Conservation (phyloP, 2,797 vertebrate genomes). For the Adelosebastes latens region DNA sequence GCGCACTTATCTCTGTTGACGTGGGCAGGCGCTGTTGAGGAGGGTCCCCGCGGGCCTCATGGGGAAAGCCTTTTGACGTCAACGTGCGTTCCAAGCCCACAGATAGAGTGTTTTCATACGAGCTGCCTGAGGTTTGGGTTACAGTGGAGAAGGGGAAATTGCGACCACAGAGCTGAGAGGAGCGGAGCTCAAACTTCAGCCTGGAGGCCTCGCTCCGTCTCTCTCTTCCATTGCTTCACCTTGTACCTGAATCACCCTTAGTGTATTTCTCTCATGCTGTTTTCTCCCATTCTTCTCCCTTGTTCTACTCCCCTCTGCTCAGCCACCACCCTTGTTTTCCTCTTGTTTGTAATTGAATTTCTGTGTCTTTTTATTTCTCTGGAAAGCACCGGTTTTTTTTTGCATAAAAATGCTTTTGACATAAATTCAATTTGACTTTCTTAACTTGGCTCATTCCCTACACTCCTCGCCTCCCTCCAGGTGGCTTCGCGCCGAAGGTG, state of each 20-base stretch:
- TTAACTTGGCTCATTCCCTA: not conserved
- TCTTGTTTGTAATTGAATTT: not conserved
- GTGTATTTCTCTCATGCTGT: not conserved
- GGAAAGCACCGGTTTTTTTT: not conserved
- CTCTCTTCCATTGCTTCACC: not conserved
- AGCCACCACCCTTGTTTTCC: not conserved
- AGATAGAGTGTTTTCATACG: constrained; percentile 75
- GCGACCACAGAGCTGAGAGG: constrained; percentile 66
- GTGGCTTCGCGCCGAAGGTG: constrained; percentile 23
- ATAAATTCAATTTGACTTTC: constrained; percentile 13
- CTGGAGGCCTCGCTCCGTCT: constrained; percentile 33
- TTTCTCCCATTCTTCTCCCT: not conserved
- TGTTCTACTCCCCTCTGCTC: not conserved
- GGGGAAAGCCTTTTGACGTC: constrained; percentile 81
- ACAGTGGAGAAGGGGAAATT: constrained; percentile 75
- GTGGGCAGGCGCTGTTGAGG: constrained; percentile 53
- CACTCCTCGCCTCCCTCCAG: constrained; percentile 4
- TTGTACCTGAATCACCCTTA: constrained; percentile 6
- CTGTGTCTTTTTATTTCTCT: not conserved
- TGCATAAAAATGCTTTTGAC: constrained; percentile 17
- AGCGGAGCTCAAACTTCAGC: constrained; percentile 48
- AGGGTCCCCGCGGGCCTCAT: constrained; percentile 69
- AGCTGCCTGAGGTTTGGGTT: constrained; percentile 67
- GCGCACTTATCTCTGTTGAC: constrained; percentile 46
- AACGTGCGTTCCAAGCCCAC: constrained; percentile 61